phyloP scores from a whole-genome alignment of 2,797 vertebrate genomes.

The Petrocephalus sullivani region DNA sequence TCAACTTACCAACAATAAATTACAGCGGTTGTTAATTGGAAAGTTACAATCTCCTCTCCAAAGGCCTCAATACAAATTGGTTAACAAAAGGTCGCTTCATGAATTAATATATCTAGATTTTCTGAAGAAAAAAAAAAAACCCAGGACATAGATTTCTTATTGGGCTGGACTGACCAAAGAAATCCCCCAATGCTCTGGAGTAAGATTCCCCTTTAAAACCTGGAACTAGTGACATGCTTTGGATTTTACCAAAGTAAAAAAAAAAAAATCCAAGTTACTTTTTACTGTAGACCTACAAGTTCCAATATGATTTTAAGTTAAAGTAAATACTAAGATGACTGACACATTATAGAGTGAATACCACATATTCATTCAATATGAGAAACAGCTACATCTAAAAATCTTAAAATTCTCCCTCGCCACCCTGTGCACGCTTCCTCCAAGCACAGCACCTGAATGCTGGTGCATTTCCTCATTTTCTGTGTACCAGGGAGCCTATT shows the following conservation, averaged over 20 bases:
- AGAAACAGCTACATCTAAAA: not conserved
- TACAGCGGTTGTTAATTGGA: not conserved
- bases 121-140: not conserved
- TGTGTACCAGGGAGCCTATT: not conserved
- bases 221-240: not conserved
- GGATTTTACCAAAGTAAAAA: not conserved
- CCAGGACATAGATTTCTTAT: not conserved
- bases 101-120: not conserved
- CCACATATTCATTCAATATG: not conserved
- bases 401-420: not conserved
- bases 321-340: not conserved
- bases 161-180: not conserved
- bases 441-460: not conserved
- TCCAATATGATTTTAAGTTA: not conserved
- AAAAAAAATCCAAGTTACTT: not conserved
- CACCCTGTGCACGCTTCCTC: not conserved
- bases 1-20: not conserved
- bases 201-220: not conserved
- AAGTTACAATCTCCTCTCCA: not conserved
- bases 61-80: not conserved
- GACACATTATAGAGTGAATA: not conserved
- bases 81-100: not conserved
- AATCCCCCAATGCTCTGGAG: not conserved
- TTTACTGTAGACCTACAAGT: not conserved
- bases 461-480: slow-evolving; percentile 3